Evolutionary conservation across 2,113 vertebrate genomes (phyloP).

Genomic region (Corapipo altera): DNA sequence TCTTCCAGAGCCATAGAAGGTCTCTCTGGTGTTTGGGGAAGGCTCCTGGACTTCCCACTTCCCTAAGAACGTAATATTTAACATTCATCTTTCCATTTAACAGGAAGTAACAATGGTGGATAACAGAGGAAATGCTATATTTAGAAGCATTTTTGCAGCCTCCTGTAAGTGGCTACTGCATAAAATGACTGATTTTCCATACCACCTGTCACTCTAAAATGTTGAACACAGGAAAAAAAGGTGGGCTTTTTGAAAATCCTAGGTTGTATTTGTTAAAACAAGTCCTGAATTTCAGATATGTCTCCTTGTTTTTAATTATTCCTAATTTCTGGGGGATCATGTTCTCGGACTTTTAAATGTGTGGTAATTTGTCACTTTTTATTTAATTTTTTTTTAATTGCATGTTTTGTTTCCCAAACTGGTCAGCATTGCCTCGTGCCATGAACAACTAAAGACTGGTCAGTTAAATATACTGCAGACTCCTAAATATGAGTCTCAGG

Average conservation of each 20-base stretch:
- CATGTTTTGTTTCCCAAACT: background rate
- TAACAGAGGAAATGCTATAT: conserved; percentile 7
- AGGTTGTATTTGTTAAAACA: background rate
- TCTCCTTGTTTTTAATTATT: background rate
- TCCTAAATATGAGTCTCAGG: background rate
- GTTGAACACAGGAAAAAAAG: background rate
- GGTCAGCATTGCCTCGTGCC: background rate
- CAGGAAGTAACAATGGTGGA: background rate
- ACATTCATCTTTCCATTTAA: background rate
- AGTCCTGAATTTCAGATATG: background rate
- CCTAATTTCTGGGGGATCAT: background rate
- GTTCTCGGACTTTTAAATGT: background rate
- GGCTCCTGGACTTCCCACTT: background rate
- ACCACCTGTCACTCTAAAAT: background rate
- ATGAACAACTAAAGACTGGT: background rate
- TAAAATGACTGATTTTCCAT: background rate
- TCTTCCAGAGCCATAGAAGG: background rate
- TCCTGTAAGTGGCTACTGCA: background rate
- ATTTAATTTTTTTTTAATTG: background rate
- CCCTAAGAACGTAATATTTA: background rate
- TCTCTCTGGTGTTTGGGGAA: background rate
- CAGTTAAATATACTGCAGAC: background rate
- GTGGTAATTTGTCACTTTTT: background rate
- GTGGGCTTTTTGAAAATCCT: background rate
- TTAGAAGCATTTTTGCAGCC: conserved; percentile 32